Percentiles rank a stretch among this genome's conserved stretches.
Conservation (phyloP, 2,113 vertebrate genomes). For the Nerophis lumbriciformis region DNA sequence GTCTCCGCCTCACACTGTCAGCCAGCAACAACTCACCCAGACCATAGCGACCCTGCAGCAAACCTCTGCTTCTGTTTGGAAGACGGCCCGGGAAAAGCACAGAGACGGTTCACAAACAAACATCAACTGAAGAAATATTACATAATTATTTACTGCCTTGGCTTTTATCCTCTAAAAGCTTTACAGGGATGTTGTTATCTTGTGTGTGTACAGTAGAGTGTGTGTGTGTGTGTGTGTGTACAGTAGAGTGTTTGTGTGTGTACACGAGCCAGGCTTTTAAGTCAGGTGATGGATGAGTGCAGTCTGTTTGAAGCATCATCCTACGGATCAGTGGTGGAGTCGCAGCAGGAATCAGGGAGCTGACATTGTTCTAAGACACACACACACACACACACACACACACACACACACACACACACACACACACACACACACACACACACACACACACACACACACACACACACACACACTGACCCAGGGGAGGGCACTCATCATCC, state of each 20-base stretch:
- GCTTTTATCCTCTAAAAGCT: not conserved
- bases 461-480: conserved; percentile 21
- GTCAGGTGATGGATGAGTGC: conserved; percentile 49
- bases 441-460: too few relatives aligned
- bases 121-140: not conserved
- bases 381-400: too few relatives aligned
- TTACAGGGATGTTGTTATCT: not conserved
- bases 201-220: not conserved
- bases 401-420: too few relatives aligned
- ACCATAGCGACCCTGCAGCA: conserved; percentile 43
- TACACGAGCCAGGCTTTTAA: conserved; percentile 23
- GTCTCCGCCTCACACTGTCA: conserved; percentile 38
- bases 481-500: conserved; percentile 13
- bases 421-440: too few relatives aligned
- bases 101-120: conserved; percentile 31
- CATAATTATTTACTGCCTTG: not conserved
- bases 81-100: conserved; percentile 31
- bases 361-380: conserved; percentile 39
- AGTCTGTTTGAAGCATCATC: conserved; percentile 44
- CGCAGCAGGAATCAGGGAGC: conserved; percentile 49
- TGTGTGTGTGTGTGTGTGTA: not conserved
- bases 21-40: conserved; percentile 45
- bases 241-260: conserved; percentile 13
- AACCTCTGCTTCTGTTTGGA: conserved; percentile 31
- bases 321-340: conserved; percentile 50